Evolutionary conservation across 2,888 invertebrate species (phyloP), one percentile per base, ranked within the genome.

Genomic region (Melieria picta): DNA sequence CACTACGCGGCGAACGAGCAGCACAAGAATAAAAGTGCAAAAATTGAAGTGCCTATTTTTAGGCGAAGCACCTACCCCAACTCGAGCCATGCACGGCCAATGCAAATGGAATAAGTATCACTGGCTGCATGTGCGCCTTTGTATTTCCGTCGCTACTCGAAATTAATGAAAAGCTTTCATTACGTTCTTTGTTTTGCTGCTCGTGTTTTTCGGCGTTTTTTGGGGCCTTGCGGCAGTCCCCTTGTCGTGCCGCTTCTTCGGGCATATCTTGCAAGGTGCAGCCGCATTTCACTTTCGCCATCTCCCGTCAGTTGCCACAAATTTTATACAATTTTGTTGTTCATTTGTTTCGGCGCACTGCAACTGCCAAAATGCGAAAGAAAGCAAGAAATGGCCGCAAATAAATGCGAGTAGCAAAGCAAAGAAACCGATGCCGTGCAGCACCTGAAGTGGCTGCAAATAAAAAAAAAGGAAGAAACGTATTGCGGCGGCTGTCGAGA

Each of bases 281-380:
- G 64, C 61, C 64, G 42, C 65, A 69, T 72, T 72, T 72, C 72
- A 72, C 68, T 72, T 65, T 72, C 66, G 68, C 30, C 30, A 30
- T 30, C 30, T 30, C 30, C 30, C 64, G 55, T 69, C 62, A 66
- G 58, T 64, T 52, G 55, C 52, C 46, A 67, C 79, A 76, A 79
- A 78, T 80, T 81, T 80, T 80, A 81, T 81, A 81, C 79, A 81
- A 81, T 81, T 81, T 81, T 78, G 81, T 81, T 81, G 81, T 81
- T 81, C 82, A 81, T 80, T 81, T 80, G 79, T 77, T 78, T 71
- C 69, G 43, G 64, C 48, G 45, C 61, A 62, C 9, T 45, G 52
- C 7, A 45, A 61, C 45, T 60, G 60, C 60, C 58, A 50, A 62
- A 68, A 68, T 76, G 75, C 67, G 77, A 75, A 76, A 71, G 73